These are phyloP conservation scores for Acronicta alni DNA, from an alignment of 2,888 invertebrate species.

Conservation along the genomic window DNA sequence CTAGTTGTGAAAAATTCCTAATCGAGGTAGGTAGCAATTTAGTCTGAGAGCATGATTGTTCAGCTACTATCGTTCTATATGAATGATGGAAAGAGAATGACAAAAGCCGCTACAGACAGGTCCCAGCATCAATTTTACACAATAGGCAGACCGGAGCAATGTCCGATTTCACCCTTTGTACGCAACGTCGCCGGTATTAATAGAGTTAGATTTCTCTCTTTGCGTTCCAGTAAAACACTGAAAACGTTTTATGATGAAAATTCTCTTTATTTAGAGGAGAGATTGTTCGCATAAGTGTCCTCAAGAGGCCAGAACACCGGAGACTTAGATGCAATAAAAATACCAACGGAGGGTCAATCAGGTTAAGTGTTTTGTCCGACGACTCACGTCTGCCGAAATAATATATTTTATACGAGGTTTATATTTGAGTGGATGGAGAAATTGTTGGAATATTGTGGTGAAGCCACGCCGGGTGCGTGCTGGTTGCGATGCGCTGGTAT, in stretches of 20 bases:
- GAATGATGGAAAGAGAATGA: conserved; percentile 43
- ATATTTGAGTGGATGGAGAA: conserved; percentile 72
- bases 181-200: conserved; percentile 43
- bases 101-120: conserved; percentile 41
- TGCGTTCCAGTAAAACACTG: conserved; percentile 53
- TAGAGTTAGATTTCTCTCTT: conserved; percentile 55
- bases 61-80: conserved; percentile 24
- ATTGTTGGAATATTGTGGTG: conserved; percentile 70
- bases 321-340: conserved; percentile 79
- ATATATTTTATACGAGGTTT: conserved; percentile 78
- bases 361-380: conserved; percentile 81
- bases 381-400: conserved; percentile 69
- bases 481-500: conserved; percentile 43
- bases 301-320: conserved; percentile 65
- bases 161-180: conserved; percentile 53
- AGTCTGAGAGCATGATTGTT: conserved; percentile 17
- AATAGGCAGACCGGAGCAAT: conserved; percentile 48
- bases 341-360: conserved; percentile 82
- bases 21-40: conserved; percentile 20
- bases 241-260: conserved; percentile 63
- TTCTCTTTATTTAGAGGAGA: conserved; percentile 58
- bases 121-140: conserved; percentile 33
- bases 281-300: conserved; percentile 66
- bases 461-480: conserved; percentile 20
- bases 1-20: neutral